Base-by-base conservation (phyloP, 2,113 vertebrate genomes). In the human region DNA sequence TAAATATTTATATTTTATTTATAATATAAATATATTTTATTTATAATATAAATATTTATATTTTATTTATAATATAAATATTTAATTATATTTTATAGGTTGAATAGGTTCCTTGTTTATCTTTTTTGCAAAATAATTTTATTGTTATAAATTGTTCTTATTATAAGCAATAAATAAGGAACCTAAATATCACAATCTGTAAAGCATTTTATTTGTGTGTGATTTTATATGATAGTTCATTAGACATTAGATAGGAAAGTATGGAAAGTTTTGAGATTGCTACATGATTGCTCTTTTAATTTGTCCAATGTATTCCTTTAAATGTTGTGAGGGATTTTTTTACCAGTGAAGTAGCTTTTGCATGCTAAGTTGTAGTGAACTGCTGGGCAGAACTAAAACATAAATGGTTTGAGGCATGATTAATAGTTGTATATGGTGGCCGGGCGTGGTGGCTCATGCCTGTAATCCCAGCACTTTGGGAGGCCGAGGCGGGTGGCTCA, bases 61-160 rank as follows among this genome's bases (percentile, higher is more conserved):
- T 40, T 40, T 3, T 40, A 40, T 40, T 40, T 40, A 17, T 59
- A 72, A 45, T 68, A 64, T 22, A 50, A 52, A 35, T 1, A 57
- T 13, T 89, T 78, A 35, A 87, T 88, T 82, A 59, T 85, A 70
- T 76, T 81, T 78, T 38, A 61, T 40, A 89, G 55, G 81, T 55
- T 79, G n/a, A 90, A 73, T 93, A 83, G 35, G 1, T 93, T 6
- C 14, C 40, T 52, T 35, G 1, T 85, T 95, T 81, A 68, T n/a
- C 43, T 45, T 32, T 88, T 94, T 90, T 86, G 43, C 4, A 73
- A 94, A 82, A 86, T 78, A 57, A 83, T 76, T 95, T 90, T 90
- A 22, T 5, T 93, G 22, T 79, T 68, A 38, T 25, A 92, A 88
- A 43, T 85, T 45, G n/a, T 73, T 91, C 17, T 85, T 11, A 73